Evolutionary conservation across 2,113 vertebrate genomes (phyloP), one percentile per base, ranked within the genome.

Genomic region (Acanthisitta chloris): DNA sequence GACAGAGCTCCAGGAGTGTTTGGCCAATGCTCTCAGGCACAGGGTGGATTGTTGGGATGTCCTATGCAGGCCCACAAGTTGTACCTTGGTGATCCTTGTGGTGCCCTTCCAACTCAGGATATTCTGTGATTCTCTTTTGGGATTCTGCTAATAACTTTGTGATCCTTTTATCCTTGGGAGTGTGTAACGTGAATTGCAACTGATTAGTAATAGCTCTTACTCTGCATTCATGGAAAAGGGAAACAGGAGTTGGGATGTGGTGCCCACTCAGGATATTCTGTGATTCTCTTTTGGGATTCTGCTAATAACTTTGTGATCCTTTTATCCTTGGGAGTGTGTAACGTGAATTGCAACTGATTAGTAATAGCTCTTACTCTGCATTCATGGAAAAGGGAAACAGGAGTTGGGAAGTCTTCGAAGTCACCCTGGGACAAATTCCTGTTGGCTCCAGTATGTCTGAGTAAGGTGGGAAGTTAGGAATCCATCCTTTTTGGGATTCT

Each of bases 171-270:
- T 6, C 51, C n/a, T 49, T 3, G 4, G 8, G 55, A 17, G 25
- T 0, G 26, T 10, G 51, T 12, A 20, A 9, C 33, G 10, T 0
- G 0, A 57, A 9, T 11, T 15, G 46, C 10, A 3, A 2, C 36
- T 5, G 7, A 2, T 8, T 69, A 59, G 78, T 55, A 5, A 0
- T 5, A 9, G 40, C 46, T 36, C 2, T 23, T 40, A 2, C 12
- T 31, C 7, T n/a, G 82, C 21, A 0, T 24, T 81, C 26, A 0
- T 4, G 28, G 38, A 45, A 51, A 26, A 38, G 55, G 36, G 61
- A 34, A n/a, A n/a, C n/a, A n/a, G n/a, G n/a, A n/a, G n/a, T n/a
- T n/a, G n/a, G n/a, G n/a, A n/a, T n/a, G 18, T 20, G n/a, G 29
- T 12, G 59, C 51, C 61, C 19, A 0, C 24, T 40, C 52, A 25